Percentiles rank a stretch among this genome's conserved stretches.
Conservation (phyloP, 2,888 invertebrate genomes). For the Drosophila mimica region DNA sequence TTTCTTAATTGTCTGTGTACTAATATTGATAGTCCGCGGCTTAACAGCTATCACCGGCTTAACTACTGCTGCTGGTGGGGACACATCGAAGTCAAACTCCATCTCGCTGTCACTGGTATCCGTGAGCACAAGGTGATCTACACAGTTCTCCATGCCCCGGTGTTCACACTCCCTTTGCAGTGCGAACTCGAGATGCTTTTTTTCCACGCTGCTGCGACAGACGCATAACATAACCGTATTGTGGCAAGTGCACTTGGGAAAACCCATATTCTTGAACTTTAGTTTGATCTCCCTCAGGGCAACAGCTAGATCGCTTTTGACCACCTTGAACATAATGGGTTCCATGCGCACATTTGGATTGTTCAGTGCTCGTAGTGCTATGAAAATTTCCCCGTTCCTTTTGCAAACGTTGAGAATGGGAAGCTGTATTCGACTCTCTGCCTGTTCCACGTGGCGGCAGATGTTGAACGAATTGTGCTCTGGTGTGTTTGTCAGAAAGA, state of each 20-base stretch:
- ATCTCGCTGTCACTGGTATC: constrained; percentile 86
- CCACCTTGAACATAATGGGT: constrained; percentile 89
- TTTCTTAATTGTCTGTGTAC: constrained; percentile 87
- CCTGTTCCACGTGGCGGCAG: constrained; percentile 82
- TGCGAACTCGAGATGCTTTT: constrained; percentile 85
- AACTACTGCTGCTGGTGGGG: constrained; percentile 88
- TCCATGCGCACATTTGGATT: constrained; percentile 76
- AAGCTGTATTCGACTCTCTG: constrained; percentile 33
- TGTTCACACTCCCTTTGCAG: constrained; percentile 85
- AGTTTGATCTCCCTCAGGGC: constrained; percentile 86
- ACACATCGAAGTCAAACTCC: constrained; percentile 89
- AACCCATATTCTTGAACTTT: constrained; percentile 86
- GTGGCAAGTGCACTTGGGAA: constrained; percentile 86
- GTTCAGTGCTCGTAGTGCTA: constrained; percentile 84
- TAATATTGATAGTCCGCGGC: constrained; percentile 86
- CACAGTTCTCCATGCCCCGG: constrained; percentile 63
- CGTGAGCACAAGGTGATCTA: constrained; percentile 74
- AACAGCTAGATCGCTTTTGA: constrained; percentile 86
- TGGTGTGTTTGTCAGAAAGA: constrained; percentile 75
- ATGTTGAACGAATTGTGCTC: constrained; percentile 59
- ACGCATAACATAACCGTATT: constrained; percentile 84
- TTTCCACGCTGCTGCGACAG: constrained; percentile 82
- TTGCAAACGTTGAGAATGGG: constrained; percentile 88
- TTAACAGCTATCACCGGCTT: constrained; percentile 85
- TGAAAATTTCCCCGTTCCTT: constrained; percentile 88